Conservation (phyloP, 2,113 vertebrate genomes). For the human region DNA sequence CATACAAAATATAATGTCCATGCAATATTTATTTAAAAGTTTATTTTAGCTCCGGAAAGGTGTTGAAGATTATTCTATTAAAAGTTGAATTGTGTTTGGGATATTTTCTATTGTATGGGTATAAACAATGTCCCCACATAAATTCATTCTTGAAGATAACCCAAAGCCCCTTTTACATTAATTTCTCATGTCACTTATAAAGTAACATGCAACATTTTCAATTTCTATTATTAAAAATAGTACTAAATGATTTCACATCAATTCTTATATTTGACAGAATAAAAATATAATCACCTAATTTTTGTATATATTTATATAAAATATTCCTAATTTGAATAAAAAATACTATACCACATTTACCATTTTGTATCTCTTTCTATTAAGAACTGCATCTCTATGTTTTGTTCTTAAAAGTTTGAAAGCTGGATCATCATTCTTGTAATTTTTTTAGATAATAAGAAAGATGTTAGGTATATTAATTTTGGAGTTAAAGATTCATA, state of each 20-base stretch:
- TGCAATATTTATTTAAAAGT: constrained; percentile 9
- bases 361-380: neutral
- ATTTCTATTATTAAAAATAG: neutral
- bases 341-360: neutral
- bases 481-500: neutral
- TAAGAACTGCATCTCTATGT: neutral
- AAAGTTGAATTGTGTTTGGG: neutral
- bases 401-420: neutral
- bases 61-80: neutral
- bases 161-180: neutral
- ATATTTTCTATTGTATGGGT: neutral
- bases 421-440: neutral
- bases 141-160: neutral
- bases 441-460: neutral
- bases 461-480: neutral
- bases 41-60: constrained; percentile 30
- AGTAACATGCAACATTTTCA: neutral
- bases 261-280: neutral
- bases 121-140: neutral
- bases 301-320: neutral
- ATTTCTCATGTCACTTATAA: neutral
- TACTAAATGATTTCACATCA: neutral
- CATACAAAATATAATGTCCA: neutral
- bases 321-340: neutral
- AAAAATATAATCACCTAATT: neutral